Evolutionary conservation across 2,888 invertebrate genomes (phyloP).

Genomic region (Agelastica alni): DNA sequence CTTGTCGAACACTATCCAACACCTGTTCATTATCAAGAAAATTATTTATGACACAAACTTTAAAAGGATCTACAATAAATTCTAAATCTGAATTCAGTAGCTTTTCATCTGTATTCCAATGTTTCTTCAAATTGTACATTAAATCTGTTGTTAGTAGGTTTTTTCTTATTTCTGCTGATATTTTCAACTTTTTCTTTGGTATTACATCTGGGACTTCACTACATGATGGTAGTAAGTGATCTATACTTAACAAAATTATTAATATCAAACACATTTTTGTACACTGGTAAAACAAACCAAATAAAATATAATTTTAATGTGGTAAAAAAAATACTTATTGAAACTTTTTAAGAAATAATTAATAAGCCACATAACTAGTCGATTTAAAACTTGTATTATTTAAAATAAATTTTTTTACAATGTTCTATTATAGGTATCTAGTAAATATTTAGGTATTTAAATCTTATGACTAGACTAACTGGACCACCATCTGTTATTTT

Average conservation of each 20-base stretch:
- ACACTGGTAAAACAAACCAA: too few species aligned
- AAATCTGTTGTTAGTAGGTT: conserved; percentile 33
- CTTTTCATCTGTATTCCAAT: conserved; percentile 60
- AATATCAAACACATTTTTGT: not conserved
- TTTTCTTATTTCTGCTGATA: conserved; percentile 36
- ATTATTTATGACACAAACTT: conserved; percentile 68
- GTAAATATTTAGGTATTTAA: too few species aligned
- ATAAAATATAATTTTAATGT: not conserved
- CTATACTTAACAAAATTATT: conserved; percentile 31
- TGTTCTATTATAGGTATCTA: too few species aligned
- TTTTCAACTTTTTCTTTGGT: conserved; percentile 43
- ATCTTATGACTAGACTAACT: too few species aligned
- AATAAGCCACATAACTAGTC: too few species aligned
- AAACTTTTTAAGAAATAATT: too few species aligned
- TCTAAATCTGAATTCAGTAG: conserved; percentile 57
- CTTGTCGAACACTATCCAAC: conserved; percentile 66
- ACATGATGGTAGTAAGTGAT: conserved; percentile 51
- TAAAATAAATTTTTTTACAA: too few species aligned
- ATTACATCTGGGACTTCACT: conserved; percentile 36
- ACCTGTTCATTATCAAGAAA: conserved; percentile 63
- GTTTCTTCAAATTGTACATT: conserved; percentile 39
- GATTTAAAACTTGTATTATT: not conserved
- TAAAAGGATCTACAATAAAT: conserved; percentile 68
- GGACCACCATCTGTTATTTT: too few species aligned
- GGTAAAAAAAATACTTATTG: too few species aligned